Evolutionary conservation across 2,888 invertebrate genomes (phyloP).

Genomic region (Epirrita christyi): DNA sequence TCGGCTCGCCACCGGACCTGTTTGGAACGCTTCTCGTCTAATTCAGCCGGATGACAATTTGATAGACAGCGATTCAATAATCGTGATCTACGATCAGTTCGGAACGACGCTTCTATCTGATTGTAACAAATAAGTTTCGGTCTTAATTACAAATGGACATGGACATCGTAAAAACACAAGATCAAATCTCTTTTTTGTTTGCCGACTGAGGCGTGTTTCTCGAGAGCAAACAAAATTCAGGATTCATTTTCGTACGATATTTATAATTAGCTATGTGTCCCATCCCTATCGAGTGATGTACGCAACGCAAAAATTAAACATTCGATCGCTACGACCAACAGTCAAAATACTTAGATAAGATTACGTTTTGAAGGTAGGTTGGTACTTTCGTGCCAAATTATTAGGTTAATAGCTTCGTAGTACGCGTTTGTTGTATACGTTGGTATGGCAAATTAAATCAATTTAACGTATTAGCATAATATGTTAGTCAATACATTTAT

Average conservation of each 20-base stretch:
- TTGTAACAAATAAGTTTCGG: slow-evolving; percentile 37
- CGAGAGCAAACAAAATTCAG: too few relatives aligned
- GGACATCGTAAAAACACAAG: slow-evolving; percentile 22
- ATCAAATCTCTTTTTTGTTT: slow-evolving; percentile 11
- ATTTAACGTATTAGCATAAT: background rate
- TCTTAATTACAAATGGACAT: slow-evolving; percentile 37
- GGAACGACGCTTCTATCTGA: slow-evolving; percentile 36
- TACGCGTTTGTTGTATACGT: slow-evolving; percentile 1
- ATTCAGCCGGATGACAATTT: slow-evolving; percentile 70
- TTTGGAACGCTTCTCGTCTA: slow-evolving; percentile 68
- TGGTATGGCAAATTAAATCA: background rate
- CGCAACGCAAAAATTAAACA: background rate
- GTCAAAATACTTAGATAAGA: slow-evolving; percentile 4
- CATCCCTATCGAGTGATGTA: slow-evolving; percentile 2
- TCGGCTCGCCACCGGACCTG: slow-evolving; percentile 70
- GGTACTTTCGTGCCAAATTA: slow-evolving; percentile 11
- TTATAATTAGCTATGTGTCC: slow-evolving; percentile 5
- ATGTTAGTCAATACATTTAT: background rate
- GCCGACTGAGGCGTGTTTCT: background rate
- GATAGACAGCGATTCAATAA: slow-evolving; percentile 69
- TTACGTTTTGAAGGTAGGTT: background rate
- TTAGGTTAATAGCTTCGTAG: background rate
- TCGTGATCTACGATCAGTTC: slow-evolving; percentile 51
- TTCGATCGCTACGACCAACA: background rate
- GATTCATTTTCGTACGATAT: slow-evolving; percentile 9